phyloP scores from a whole-genome alignment of 1,140 invertebrate species.

The Drosophila subobscura region DNA sequence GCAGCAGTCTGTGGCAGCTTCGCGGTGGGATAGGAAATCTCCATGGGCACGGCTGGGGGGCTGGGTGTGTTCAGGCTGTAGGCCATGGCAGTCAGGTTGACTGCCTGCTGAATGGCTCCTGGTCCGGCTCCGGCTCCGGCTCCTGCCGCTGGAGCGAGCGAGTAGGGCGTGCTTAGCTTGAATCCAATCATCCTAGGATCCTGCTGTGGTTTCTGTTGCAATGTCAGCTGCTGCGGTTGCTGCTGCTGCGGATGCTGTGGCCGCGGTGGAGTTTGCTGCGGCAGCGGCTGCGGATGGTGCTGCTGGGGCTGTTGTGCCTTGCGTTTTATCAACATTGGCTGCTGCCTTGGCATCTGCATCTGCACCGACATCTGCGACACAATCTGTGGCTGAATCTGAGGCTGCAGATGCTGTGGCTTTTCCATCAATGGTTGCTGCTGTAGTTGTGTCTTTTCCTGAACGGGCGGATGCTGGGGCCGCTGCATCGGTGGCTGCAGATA shows the following conservation, averaged over 20 bases:
- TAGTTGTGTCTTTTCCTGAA: too few relatives aligned
- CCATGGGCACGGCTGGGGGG: constrained; percentile 44
- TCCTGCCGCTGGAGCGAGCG: constrained; percentile 21
- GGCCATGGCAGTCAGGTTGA: constrained; percentile 28
- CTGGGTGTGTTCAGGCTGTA: constrained; percentile 56
- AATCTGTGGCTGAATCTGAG: too few relatives aligned
- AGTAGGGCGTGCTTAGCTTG: constrained; percentile 49
- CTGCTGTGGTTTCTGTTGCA: constrained; percentile 5
- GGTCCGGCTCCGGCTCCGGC: neutral
- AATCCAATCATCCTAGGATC: constrained; percentile 13
- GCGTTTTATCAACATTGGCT: too few relatives aligned
- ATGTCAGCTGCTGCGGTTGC: neutral
- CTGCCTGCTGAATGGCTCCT: constrained; percentile 10
- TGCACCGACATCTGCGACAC: too few relatives aligned
- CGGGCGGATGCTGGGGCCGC: too few relatives aligned
- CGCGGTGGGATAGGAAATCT: constrained; percentile 44
- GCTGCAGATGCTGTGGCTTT: too few relatives aligned
- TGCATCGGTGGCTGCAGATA: too few relatives aligned
- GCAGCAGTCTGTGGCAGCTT: constrained; percentile 4
- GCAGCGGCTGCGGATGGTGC: neutral
- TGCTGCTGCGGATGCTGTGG: neutral
- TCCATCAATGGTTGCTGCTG: too few relatives aligned
- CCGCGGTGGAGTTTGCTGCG: neutral
- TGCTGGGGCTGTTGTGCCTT: neutral
- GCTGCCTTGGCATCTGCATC: too few relatives aligned